These are phyloP conservation scores for Tryphoninae sp. DNA, from an alignment of 2,888 invertebrate genomes.

Conservation along the genomic window DNA sequence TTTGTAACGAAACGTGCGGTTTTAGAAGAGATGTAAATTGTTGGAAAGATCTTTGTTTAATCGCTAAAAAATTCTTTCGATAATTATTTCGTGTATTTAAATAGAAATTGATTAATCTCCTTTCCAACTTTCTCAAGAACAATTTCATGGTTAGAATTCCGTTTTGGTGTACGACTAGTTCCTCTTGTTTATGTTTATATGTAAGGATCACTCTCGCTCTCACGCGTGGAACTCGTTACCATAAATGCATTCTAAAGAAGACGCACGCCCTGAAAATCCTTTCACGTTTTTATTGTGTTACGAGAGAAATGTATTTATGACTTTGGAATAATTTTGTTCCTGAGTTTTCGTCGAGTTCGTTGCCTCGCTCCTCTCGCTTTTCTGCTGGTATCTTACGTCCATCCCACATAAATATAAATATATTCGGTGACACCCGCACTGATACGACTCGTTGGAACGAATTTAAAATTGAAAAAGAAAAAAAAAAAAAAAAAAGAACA, in stretches of 20 bases:
- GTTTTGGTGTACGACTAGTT: neutral
- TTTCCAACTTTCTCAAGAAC: slow-evolving; percentile 35
- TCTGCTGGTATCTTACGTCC: slow-evolving; percentile 43
- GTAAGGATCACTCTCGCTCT: slow-evolving; percentile 25
- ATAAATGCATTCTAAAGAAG: slow-evolving; percentile 34
- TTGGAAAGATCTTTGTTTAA: no score
- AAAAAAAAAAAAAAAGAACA: slow-evolving; percentile 20
- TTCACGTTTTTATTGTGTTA: slow-evolving; percentile 15
- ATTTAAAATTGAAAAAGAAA: slow-evolving; percentile 6
- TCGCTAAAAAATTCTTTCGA: slow-evolving; percentile 18
- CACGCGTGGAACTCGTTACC: slow-evolving; percentile 1
- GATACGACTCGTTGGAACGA: slow-evolving; percentile 23
- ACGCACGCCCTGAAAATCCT: slow-evolving; percentile 41
- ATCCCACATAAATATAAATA: neutral
- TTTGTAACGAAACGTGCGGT: no score
- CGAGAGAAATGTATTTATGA: neutral
- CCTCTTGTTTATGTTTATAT: neutral
- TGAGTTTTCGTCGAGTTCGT: slow-evolving; percentile 27
- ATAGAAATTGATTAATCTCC: slow-evolving; percentile 21
- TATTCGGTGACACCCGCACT: slow-evolving; percentile 46
- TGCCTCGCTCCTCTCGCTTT: slow-evolving; percentile 22
- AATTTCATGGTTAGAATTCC: slow-evolving; percentile 23
- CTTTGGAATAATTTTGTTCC: slow-evolving; percentile 38
- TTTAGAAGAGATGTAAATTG: no score
- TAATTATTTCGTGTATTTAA: slow-evolving; percentile 24